Conservation (phyloP, 2,888 invertebrate species). For the Lycophotia porphyrea region DNA sequence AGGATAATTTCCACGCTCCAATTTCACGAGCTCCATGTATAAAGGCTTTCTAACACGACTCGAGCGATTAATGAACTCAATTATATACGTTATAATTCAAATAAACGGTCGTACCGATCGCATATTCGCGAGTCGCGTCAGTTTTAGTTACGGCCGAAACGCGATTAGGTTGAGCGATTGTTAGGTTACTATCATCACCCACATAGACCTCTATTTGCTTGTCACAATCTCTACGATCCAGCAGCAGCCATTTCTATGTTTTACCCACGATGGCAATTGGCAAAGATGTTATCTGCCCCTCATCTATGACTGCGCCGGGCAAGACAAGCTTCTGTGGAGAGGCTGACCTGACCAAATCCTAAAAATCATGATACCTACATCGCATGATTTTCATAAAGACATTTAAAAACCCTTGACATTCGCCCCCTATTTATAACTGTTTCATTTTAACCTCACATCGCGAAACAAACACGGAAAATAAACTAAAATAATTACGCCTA, state of each 20-base stretch:
- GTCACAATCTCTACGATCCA: not conserved
- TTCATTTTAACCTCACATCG: constrained; percentile 9
- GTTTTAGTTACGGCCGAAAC: not conserved
- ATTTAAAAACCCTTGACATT: not conserved
- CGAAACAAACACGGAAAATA: constrained; percentile 30
- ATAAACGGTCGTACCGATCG: not conserved
- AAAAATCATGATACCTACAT: too few relatives aligned
- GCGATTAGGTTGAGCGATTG: not conserved
- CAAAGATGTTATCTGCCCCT: not conserved
- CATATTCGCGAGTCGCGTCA: not conserved
- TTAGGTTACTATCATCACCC: not conserved
- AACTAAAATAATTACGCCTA: constrained; percentile 27
- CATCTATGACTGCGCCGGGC: not conserved
- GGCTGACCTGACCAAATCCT: too few relatives aligned
- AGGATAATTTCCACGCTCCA: too few relatives aligned
- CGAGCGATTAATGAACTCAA: not conserved
- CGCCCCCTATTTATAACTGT: not conserved
- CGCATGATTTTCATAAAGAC: not conserved
- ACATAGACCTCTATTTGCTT: not conserved
- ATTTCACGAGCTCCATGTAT: too few relatives aligned
- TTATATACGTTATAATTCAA: not conserved
- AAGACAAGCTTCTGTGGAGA: too few relatives aligned
- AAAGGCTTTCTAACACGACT: too few relatives aligned
- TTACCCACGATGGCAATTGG: not conserved
- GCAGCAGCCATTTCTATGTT: not conserved